A percentile compares a stretch with the other conserved stretches of the same genome.
These are phyloP conservation scores for Centrocercus urophasianus DNA, from an alignment of 2,113 vertebrate genomes.

Conservation along the genomic window DNA sequence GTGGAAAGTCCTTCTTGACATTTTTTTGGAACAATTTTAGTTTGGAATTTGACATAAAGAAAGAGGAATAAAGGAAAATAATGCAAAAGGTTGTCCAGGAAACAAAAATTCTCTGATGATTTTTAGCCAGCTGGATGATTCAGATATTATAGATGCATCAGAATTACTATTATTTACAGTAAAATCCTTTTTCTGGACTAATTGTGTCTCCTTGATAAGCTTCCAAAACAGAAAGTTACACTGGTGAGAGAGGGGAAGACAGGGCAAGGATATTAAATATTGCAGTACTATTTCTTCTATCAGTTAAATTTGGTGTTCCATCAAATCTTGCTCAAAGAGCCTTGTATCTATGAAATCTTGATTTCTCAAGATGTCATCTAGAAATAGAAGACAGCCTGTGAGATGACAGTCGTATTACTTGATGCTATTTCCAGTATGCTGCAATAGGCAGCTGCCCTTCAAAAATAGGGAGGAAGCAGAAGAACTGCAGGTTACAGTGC, in stretches of 20 bases:
- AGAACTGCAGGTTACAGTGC: background rate
- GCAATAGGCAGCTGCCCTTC: background rate
- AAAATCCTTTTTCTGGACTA: background rate
- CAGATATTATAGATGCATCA: background rate
- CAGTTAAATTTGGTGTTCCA: background rate
- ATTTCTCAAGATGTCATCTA: background rate
- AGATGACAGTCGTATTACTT: background rate
- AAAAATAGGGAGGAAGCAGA: background rate
- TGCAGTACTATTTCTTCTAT: background rate
- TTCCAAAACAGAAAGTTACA: background rate
- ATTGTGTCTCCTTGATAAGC: background rate
- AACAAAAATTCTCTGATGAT: background rate
- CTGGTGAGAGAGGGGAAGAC: background rate
- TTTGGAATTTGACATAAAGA: background rate
- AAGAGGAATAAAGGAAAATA: background rate
- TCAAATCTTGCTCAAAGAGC: background rate
- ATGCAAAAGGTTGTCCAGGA: background rate
- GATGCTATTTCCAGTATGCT: rapidly evolving
- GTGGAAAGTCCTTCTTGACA: background rate
- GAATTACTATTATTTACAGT: background rate
- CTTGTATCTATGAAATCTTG: background rate
- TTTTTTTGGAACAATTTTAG: background rate
- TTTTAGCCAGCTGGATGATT: background rate
- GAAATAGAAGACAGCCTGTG: background rate
- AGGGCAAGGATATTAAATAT: background rate